Conservation (phyloP, 2,113 vertebrate species). For the Eulemur macaco region DNA sequence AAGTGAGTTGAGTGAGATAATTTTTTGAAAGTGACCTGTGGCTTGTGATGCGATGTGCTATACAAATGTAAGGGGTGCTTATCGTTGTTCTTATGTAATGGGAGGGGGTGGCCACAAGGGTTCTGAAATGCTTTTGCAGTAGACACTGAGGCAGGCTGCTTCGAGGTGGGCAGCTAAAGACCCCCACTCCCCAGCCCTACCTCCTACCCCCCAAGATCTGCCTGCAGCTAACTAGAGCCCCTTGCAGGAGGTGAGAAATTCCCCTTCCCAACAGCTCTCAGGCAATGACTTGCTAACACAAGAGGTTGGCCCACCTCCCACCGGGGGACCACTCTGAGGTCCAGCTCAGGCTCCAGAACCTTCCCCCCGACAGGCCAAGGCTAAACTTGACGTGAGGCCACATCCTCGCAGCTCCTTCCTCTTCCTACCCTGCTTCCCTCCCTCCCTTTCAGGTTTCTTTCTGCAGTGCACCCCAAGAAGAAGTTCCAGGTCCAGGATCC, state of each 20-base stretch:
- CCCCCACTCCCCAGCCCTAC: background rate
- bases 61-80: background rate
- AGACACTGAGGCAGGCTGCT: background rate
- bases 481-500: background rate
- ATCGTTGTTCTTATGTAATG: background rate
- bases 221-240: background rate
- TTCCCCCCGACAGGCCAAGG: background rate
- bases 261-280: background rate
- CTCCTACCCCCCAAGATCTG: background rate
- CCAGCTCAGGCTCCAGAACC: background rate
- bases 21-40: accelerated
- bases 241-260: background rate
- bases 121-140: too few species aligned
- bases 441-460: background rate
- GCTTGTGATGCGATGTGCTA: background rate
- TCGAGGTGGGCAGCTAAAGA: background rate
- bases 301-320: background rate
- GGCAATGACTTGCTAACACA: background rate
- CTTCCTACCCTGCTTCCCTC: background rate
- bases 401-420: background rate
- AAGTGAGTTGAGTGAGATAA: background rate
- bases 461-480: background rate
- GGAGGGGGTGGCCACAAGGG: background rate
- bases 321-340: background rate
- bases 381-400: background rate